Base-by-base conservation (phyloP, 2,888 invertebrate species). In the Tridacna crocea region DNA sequence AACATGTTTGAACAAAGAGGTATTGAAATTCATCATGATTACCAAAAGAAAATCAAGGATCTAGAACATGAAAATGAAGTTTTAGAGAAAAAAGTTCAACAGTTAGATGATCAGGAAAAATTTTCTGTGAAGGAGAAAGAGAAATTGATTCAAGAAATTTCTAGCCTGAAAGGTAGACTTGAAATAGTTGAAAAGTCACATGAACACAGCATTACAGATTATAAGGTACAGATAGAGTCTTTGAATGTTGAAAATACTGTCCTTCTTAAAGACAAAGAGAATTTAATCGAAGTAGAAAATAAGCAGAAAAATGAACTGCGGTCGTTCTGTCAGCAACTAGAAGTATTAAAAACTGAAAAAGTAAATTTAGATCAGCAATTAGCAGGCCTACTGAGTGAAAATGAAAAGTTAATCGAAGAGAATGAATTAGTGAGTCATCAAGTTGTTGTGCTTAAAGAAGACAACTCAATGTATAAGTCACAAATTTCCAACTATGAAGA, bases 401-500 rank as follows among this genome's bases (percentile, higher is more conserved):
- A 65, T 68, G 73, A 82, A 55, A 48, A 72, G 17, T 51, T 76
- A 15, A 27, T 60, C 46, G 47, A 72, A n/a, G 83, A 79, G 22
- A 88, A 82, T 66, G 51, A 77, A 15, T 24, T 55, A 24, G 51
- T 87, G 19, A 74, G 36, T 61, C 75, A 76, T 60, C 83, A 87
- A 76, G 46, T 85, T 24, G 48, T 66, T 27, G 77, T 74, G n/a
- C 58, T 83, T n/a, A 81, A 80, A 26, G 84, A 81, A 26, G 82
- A 82, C 12, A 82, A 78, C 51, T 36, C 63, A 24, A 77, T 80
- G 66, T 87, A 88, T 77, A 82, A 85, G 61, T 75, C 80, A n/a
- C 85, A 86, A 61, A 76, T 87, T 46, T 70, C 70, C n/a, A 77
- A 84, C n/a, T 84, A 81, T 82, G 88, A 88, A 78, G 66, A 75